Base-by-base conservation (phyloP, 2,113 vertebrate species). In the Labeo rohita region DNA sequence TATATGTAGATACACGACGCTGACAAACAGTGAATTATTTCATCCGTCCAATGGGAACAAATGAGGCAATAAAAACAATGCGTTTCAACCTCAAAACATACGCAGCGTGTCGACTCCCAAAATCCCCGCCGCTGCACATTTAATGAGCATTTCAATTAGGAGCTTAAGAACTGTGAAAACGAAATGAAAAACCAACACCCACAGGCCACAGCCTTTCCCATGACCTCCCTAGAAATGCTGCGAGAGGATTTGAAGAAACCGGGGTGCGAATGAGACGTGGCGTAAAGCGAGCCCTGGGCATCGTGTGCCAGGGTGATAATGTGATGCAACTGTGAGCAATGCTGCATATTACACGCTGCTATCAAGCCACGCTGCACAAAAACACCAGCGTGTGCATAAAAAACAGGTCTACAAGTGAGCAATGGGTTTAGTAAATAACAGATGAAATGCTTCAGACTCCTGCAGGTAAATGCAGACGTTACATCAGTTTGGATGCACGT, bases 261-360 rank as follows among this genome's bases (percentile, higher is more conserved):
- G 28, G 16, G 18, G 77, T 79, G 78, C 21, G n/a, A 47, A 34
- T 50, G 61, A 81, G 79, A 81, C 15, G 43, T 6, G 5, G 23
- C 15, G 45, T 16, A 82, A 82, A 50, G 6, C 34, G 11, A 73
- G 68, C 81, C 81, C 12, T 13, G 12, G 50, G 81, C 28, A 3
- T 36, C n/a, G 68, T 73, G 65, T 49, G 59, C 79, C 18, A 15
- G 12, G 9, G n/a, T 15, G 66, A 83, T 83, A 59, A 84, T 84
- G 81, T 84, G 81, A 84, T 84, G 81, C 81, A 84, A 84, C 81
- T 28, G 8, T 54, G 34, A 54, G 81, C 49, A 84, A 84, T 45
- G 34, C 49, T 43, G 81, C 68, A 4, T 9, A 45, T 73, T 9
- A 59, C 66, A 73, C 18, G 45, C 16, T 50, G 80, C 23, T 52